A percentile compares a stretch with the other conserved stretches of the same genome.
Conservation (phyloP, 2,797 vertebrate species). For the Brotula barbata region DNA sequence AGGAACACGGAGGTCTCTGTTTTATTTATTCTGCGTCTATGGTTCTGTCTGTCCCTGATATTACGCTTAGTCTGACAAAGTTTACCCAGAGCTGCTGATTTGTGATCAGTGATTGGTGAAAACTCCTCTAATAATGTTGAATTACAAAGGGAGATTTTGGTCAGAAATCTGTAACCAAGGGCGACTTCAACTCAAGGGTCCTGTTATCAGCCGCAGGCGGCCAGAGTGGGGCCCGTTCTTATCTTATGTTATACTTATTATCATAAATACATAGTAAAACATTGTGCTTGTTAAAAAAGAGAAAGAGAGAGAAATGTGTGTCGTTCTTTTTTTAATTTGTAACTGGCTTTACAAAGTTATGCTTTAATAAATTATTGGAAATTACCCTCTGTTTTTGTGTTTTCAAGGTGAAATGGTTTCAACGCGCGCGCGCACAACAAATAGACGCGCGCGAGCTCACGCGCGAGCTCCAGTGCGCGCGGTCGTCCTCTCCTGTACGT, state of each 20-base stretch:
- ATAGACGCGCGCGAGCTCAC: background rate
- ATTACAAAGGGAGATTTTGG: conserved; percentile 35
- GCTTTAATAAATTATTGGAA: conserved; percentile 95
- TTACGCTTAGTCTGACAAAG: conserved; percentile 59
- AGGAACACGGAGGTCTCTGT: conserved; percentile 46
- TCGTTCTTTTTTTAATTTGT: conserved; percentile 83
- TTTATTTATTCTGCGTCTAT: conserved; percentile 53
- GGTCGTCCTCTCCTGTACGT: conserved; percentile 37
- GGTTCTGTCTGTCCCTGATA: conserved; percentile 72
- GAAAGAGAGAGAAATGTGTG: conserved; percentile 70
- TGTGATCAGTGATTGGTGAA: conserved; percentile 42
- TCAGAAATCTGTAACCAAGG: conserved; percentile 52
- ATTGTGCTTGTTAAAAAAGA: conserved; percentile 76
- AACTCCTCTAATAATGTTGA: background rate
- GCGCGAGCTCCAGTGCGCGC: conserved; percentile 16
- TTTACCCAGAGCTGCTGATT: conserved; percentile 51
- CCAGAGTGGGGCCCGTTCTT: conserved; percentile 82
- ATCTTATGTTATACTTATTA: conserved; percentile 70
- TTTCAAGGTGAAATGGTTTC: no score
- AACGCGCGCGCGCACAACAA: no score
- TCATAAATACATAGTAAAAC: conserved; percentile 65
- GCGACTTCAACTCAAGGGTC: conserved; percentile 75
- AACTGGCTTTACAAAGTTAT: conserved; percentile 92
- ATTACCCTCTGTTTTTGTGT: conserved; percentile 56
- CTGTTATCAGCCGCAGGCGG: conserved; percentile 90